Percentiles rank a stretch among this genome's conserved stretches.
phyloP scores from a whole-genome alignment of 2,888 invertebrate species.

The Ophraella communa region DNA sequence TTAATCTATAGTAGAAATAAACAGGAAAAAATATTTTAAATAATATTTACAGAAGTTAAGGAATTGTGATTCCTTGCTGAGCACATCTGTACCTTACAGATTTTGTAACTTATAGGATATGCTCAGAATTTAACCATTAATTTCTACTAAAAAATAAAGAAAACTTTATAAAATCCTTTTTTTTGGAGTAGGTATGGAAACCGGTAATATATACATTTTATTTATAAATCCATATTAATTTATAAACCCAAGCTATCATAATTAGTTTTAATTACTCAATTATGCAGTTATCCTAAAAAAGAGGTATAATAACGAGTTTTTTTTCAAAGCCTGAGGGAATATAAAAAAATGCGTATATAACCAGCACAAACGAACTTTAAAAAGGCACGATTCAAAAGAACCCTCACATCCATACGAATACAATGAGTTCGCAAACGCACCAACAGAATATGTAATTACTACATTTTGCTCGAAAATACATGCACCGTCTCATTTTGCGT shows the following conservation, averaged over 20 bases:
- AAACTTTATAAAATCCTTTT: too few species aligned
- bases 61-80: too few species aligned
- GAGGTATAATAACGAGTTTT: conserved; percentile 9
- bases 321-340: conserved; percentile 17
- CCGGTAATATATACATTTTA: too few species aligned
- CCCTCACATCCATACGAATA: conserved; percentile 23
- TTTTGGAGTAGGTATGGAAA: too few species aligned
- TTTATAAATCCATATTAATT: not conserved
- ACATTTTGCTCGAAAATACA: conserved; percentile 30
- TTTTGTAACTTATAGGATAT: too few species aligned
- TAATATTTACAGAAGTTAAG: too few species aligned
- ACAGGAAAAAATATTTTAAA: too few species aligned
- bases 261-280: conserved; percentile 3
- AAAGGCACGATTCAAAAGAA: conserved; percentile 32
- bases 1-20: too few species aligned
- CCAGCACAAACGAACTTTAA: conserved; percentile 19
- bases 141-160: too few species aligned
- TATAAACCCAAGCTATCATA: not conserved
- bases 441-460: conserved; percentile 34
- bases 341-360: conserved; percentile 23
- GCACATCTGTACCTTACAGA: too few species aligned
- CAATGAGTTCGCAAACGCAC: conserved; percentile 30
- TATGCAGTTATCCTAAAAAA: conserved; percentile 12
- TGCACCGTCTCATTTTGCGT: conserved; percentile 31
- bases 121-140: too few species aligned